Conservation (phyloP, 1,140 invertebrate genomes). For the Scylla paramamosain region DNA sequence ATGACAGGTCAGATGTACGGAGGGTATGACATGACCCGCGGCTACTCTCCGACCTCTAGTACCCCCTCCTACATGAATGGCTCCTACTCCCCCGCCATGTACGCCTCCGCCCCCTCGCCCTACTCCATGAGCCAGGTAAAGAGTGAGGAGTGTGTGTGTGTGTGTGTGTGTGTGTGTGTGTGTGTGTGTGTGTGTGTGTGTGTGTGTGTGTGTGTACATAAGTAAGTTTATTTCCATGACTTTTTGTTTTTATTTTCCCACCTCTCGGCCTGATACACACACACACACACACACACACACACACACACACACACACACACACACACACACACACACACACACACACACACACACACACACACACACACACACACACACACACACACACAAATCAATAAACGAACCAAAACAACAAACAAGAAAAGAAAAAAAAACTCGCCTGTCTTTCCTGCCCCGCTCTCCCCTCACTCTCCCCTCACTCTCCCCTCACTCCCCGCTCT, state of each 20-base stretch:
- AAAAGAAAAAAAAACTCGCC: too few species aligned
- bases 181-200: neutral
- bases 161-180: neutral
- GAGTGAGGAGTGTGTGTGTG: neutral
- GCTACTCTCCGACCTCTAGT: constrained; percentile 81
- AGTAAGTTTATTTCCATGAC: neutral
- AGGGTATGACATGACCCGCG: constrained; percentile 82
- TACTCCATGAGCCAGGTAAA: constrained; percentile 79
- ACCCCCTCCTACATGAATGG: constrained; percentile 89
- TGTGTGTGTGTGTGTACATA: neutral
- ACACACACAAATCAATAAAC: too few species aligned
- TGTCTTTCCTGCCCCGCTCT: too few species aligned
- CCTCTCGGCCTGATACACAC: too few species aligned
- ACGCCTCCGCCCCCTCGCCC: constrained; percentile 82
- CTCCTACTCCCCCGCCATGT: constrained; percentile 84
- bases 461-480: too few species aligned
- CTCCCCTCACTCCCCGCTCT: constrained; percentile 79
- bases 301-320: too few species aligned
- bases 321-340: too few species aligned
- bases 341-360: too few species aligned
- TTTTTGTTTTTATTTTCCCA: neutral
- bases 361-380: too few species aligned
- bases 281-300: too few species aligned
- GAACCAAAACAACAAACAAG: too few species aligned
- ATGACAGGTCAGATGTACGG: constrained; percentile 89